phyloP scores from a whole-genome alignment of 2,113 vertebrate genomes.

The Tachysurus fulvidraco region DNA sequence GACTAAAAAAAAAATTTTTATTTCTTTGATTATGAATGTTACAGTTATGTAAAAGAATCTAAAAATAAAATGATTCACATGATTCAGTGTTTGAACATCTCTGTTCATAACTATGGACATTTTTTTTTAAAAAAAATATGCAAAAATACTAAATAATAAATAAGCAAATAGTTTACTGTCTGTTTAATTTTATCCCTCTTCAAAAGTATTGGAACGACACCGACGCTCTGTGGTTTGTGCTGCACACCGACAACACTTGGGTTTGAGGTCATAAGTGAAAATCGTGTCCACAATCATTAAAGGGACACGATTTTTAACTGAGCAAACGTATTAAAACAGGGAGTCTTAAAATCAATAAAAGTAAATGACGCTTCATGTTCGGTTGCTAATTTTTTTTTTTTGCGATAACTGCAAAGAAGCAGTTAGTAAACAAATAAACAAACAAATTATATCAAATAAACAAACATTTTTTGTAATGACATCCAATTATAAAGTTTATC shows the following conservation, averaged over 20 bases:
- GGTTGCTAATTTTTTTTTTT: background rate
- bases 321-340: background rate
- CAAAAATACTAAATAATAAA: background rate
- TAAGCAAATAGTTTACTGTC: background rate
- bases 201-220: background rate
- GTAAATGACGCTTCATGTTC: background rate
- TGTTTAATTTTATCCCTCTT: background rate
- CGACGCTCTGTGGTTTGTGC: too few relatives aligned
- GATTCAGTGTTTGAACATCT: background rate
- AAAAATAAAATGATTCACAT: background rate
- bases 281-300: too few relatives aligned
- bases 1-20: background rate
- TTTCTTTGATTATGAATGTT: background rate
- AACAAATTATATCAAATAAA: too few relatives aligned
- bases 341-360: too few relatives aligned
- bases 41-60: background rate
- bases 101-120: background rate
- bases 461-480: background rate
- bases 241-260: background rate
- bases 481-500: background rate
- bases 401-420: too few relatives aligned
- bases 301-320: background rate
- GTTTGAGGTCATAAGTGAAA: background rate
- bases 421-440: too few relatives aligned
- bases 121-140: background rate